A percentile compares a stretch with the other conserved stretches of the same genome.
Conservation (phyloP, 1,140 invertebrate genomes). For the Meloidogyne exigua region DNA sequence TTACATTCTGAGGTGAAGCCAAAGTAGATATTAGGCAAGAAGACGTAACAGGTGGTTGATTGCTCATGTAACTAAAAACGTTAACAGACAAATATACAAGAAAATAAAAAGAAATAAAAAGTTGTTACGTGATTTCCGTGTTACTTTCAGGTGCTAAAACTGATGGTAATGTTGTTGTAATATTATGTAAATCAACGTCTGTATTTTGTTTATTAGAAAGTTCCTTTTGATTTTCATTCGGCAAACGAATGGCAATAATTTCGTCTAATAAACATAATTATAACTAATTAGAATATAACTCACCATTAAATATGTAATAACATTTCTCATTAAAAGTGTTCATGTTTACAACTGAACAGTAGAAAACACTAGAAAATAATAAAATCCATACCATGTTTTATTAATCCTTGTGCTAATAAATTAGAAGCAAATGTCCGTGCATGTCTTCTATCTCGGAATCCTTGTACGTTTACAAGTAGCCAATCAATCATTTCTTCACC, state of each 20-base stretch:
- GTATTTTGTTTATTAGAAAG: background rate
- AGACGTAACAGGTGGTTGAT: slow-evolving; percentile 37
- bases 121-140: slow-evolving; percentile 40
- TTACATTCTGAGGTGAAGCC: background rate
- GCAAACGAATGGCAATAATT: slow-evolving; percentile 39
- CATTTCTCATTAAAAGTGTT: slow-evolving; percentile 97
- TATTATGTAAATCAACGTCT: background rate
- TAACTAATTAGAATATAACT: slow-evolving; percentile 28
- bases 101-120: background rate
- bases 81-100: background rate
- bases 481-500: slow-evolving; percentile 51
- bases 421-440: slow-evolving; percentile 92
- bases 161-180: no score
- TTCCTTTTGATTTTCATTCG: slow-evolving; percentile 16
- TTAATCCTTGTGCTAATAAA: slow-evolving; percentile 88
- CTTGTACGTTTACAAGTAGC: slow-evolving; percentile 38
- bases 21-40: background rate
- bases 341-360: slow-evolving; percentile 82
- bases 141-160: slow-evolving; percentile 30
- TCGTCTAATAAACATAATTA: slow-evolving; percentile 22
- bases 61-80: slow-evolving; percentile 42
- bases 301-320: slow-evolving; percentile 82
- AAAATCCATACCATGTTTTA: slow-evolving; percentile 73
- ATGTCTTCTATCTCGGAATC: slow-evolving; percentile 82
- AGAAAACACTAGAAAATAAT: background rate